Conservation (phyloP, 2,888 invertebrate genomes). For the Cephonodes hylas region DNA sequence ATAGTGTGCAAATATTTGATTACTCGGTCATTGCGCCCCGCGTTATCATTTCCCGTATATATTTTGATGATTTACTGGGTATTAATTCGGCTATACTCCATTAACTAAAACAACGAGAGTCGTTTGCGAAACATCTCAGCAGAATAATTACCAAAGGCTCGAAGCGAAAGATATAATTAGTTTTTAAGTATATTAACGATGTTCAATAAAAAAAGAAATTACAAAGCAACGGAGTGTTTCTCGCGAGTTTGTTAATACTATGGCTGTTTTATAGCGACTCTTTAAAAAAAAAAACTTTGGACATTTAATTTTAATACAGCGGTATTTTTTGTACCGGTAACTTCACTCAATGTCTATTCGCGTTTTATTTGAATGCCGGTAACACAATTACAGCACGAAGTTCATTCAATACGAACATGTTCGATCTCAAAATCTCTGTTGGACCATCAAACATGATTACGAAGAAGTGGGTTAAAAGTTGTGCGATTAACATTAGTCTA, state of each 20-base stretch:
- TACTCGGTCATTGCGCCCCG: conserved; percentile 51
- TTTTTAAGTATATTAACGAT: background rate
- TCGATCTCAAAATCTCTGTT: background rate
- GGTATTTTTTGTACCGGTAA: background rate
- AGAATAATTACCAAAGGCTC: background rate
- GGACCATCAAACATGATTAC: background rate
- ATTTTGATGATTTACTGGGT: conserved; percentile 22
- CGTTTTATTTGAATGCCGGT: background rate
- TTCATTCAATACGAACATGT: background rate
- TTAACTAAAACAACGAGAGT: conserved; percentile 4
- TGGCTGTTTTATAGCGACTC: background rate
- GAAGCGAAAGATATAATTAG: background rate
- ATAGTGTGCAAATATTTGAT: conserved; percentile 60
- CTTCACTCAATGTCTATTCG: background rate
- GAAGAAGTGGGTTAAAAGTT: conserved; percentile 11
- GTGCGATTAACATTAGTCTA: conserved; percentile 8
- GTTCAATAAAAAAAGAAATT: background rate
- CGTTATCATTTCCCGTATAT: conserved; percentile 48
- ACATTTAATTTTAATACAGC: background rate
- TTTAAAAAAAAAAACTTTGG: background rate
- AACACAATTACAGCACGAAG: background rate
- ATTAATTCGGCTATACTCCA: conserved; percentile 16
- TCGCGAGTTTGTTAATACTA: background rate
- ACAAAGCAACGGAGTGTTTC: background rate
- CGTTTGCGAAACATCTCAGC: conserved; percentile 2